Conservation (phyloP, 2,888 invertebrate species). For the Timema cristinae region DNA sequence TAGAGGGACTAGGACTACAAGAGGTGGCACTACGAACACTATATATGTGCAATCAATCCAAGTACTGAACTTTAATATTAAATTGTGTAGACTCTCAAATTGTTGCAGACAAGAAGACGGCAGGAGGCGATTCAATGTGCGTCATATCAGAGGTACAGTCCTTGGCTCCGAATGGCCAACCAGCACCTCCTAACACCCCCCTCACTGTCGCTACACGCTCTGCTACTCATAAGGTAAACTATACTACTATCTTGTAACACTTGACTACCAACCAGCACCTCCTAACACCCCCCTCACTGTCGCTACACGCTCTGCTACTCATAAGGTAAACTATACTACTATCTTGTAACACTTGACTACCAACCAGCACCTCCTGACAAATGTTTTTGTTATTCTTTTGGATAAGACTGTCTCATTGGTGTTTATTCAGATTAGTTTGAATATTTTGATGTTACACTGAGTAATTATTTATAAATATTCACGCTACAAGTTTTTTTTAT, state of each 20-base stretch:
- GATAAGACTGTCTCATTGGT: too few species aligned
- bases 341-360: too few species aligned
- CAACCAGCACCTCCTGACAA: conserved; percentile 12
- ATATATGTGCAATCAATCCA: neutral
- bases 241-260: too few species aligned
- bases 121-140: conserved; percentile 51
- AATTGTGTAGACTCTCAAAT: neutral
- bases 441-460: too few species aligned
- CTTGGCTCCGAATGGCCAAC: conserved; percentile 47
- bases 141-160: conserved; percentile 72
- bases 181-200: conserved; percentile 2
- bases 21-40: too few species aligned
- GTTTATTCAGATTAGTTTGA: too few species aligned
- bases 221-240: conserved; percentile 16
- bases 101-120: conserved; percentile 15
- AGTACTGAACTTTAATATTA: neutral
- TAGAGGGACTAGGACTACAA: too few species aligned
- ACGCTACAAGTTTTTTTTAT: too few species aligned
- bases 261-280: conserved; percentile 7
- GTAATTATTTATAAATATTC: too few species aligned
- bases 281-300: neutral
- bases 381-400: too few species aligned
- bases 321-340: conserved; percentile 20
- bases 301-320: conserved; percentile 17
- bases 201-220: conserved; percentile 20